Percentiles rank a stretch among this genome's conserved stretches.
These are phyloP conservation scores for Diabrotica virgifera DNA, from an alignment of 1,140 invertebrate species.

Conservation along the genomic window DNA sequence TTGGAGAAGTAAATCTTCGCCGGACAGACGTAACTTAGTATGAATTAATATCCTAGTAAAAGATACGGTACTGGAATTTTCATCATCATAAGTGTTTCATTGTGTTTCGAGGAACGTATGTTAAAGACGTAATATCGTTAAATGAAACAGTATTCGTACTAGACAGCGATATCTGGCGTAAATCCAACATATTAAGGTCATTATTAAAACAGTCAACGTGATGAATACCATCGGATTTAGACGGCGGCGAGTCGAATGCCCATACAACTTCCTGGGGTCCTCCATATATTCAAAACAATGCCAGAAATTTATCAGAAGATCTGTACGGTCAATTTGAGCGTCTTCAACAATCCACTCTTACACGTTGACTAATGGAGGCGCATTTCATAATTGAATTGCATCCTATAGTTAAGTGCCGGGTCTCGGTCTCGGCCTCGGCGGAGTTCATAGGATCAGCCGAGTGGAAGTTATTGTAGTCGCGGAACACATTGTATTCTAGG, in stretches of 20 bases:
- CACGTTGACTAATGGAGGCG: constrained; percentile 35
- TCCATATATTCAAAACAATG: constrained; percentile 26
- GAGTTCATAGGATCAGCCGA: constrained; percentile 25
- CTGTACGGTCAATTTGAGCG: constrained; percentile 39
- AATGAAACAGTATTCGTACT: not conserved
- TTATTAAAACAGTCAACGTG: constrained; percentile 15
- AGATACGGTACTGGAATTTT: no score
- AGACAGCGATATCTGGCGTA: constrained; percentile 1
- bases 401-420: constrained; percentile 33
- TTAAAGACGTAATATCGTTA: not conserved
- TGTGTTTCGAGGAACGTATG: not conserved
- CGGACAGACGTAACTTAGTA: no score
- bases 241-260: constrained; percentile 4
- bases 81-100: not conserved
- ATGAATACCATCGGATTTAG: constrained; percentile 18
- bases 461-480: constrained; percentile 36
- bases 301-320: constrained; percentile 39
- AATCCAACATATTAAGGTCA: constrained; percentile 10
- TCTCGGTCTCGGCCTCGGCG: constrained; percentile 17
- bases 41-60: no score
- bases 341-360: constrained; percentile 34
- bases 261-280: constrained; percentile 16
- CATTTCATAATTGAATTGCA: constrained; percentile 42
- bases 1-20: no score
- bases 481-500: constrained; percentile 37